Percentiles rank a stretch among this genome's conserved stretches.
Evolutionary conservation across 1,140 invertebrate genomes (phyloP).

Genomic region (Trichonephila clavata): DNA sequence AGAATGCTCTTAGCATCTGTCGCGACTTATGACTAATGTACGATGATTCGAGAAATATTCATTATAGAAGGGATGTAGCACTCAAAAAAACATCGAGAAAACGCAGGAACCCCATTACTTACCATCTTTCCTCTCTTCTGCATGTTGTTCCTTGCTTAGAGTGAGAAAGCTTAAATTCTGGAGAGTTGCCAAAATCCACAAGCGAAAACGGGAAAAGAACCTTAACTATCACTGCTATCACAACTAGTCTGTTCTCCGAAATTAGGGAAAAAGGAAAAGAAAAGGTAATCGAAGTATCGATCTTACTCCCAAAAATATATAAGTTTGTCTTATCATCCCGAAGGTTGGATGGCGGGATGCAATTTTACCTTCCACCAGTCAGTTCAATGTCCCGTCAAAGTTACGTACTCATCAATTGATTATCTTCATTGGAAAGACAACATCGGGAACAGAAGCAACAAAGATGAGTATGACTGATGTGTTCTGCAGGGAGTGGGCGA

Average conservation of each 20-base stretch:
- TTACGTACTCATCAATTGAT: background rate
- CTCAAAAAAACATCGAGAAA: background rate
- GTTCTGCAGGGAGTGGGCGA: too few species aligned
- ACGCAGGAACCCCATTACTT: conserved; percentile 17
- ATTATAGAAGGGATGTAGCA: background rate
- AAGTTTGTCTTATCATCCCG: background rate
- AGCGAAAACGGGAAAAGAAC: background rate
- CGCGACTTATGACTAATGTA: background rate
- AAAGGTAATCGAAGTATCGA: conserved; percentile 47
- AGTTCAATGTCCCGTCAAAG: background rate
- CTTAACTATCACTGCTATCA: conserved; percentile 51
- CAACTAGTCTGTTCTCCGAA: background rate
- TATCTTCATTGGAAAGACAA: background rate
- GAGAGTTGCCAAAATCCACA: background rate
- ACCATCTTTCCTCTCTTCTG: background rate
- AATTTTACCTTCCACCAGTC: background rate
- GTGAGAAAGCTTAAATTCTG: background rate
- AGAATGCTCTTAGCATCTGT: too few species aligned
- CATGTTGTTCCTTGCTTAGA: background rate
- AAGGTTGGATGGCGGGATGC: background rate
- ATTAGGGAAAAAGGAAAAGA: background rate
- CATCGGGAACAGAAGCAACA: background rate
- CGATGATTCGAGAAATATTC: conserved; percentile 9
- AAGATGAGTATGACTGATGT: too few species aligned
- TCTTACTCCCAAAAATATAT: conserved; percentile 1